Percentiles rank a stretch among this genome's conserved stretches.
Conservation (phyloP, 1,140 invertebrate species). For the Drosophila watanabei region DNA sequence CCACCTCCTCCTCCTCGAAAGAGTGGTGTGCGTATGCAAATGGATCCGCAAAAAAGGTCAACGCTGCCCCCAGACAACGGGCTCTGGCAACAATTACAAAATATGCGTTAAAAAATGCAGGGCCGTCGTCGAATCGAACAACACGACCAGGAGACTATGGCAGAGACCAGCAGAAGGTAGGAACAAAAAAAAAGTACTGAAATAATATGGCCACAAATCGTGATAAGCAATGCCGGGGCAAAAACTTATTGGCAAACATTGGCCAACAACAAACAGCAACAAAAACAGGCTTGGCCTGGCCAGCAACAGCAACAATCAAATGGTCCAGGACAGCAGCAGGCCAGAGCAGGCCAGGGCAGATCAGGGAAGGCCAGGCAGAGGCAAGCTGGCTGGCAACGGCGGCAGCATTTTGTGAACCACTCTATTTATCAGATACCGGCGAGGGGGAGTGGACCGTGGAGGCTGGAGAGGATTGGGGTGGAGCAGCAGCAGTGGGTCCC, state of each 20-base stretch:
- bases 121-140: constrained; percentile 74
- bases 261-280: constrained; percentile 67
- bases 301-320: constrained; percentile 63
- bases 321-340: constrained; percentile 65
- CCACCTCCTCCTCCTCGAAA: background rate
- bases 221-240: constrained; percentile 79
- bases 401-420: constrained; percentile 84
- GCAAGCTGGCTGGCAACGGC: constrained; percentile 31
- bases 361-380: constrained; percentile 14
- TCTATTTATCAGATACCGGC: constrained; percentile 80
- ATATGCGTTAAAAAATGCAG: constrained; percentile 83
- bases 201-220: constrained; percentile 84
- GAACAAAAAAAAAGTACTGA: constrained; percentile 62
- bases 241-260: constrained; percentile 80
- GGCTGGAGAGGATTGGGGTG: constrained; percentile 1
- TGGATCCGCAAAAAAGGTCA: constrained; percentile 76
- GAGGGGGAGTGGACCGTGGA: constrained; percentile 25
- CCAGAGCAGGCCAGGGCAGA: background rate
- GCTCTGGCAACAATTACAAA: constrained; percentile 76
- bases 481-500: constrained; percentile 19
- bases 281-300: constrained; percentile 79
- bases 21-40: constrained; percentile 66
- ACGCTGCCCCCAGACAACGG: constrained; percentile 43
- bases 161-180: constrained; percentile 5
- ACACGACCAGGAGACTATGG: constrained; percentile 50